Evolutionary conservation across 2,888 invertebrate species (phyloP).

Genomic region (Bugula neritina): DNA sequence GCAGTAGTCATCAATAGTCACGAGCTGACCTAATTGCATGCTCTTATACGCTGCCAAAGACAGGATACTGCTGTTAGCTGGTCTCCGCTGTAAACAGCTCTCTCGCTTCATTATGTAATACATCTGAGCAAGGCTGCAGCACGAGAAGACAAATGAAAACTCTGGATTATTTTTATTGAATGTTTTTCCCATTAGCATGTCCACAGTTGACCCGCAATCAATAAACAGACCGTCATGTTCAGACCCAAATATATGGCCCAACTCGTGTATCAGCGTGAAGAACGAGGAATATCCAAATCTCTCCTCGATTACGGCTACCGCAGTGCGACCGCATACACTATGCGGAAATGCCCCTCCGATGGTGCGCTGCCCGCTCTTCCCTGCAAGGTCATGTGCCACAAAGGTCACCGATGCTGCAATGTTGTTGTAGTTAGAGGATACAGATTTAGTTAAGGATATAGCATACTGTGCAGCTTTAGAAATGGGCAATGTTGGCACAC

Average conservation of each 20-base stretch:
- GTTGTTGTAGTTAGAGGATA: no score
- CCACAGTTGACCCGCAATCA: constrained; percentile 8
- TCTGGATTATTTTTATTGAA: constrained; percentile 21
- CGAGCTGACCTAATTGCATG: not conserved
- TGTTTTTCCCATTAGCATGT: constrained; percentile 15
- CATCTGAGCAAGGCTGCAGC: constrained; percentile 15
- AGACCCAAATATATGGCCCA: constrained; percentile 11
- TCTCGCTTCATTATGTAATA: not conserved
- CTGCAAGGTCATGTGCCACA: not conserved
- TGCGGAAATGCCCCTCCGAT: constrained; percentile 4
- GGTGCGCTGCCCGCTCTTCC: not conserved
- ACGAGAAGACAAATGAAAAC: constrained; percentile 10
- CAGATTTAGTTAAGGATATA: not conserved
- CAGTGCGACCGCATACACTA: not conserved
- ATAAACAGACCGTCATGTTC: constrained; percentile 11
- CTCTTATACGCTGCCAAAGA: not conserved
- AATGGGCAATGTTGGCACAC: not conserved
- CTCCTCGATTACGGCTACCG: not conserved
- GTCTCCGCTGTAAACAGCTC: not conserved
- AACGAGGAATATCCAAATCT: not conserved
- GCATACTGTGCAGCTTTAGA: not conserved
- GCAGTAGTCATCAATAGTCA: constrained; percentile 10
- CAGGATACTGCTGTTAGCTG: not conserved
- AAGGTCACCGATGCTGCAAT: not conserved
- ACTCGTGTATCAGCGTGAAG: constrained; percentile 2